Base-by-base conservation (phyloP, 2,113 vertebrate species). In the Hystrix brachyura region DNA sequence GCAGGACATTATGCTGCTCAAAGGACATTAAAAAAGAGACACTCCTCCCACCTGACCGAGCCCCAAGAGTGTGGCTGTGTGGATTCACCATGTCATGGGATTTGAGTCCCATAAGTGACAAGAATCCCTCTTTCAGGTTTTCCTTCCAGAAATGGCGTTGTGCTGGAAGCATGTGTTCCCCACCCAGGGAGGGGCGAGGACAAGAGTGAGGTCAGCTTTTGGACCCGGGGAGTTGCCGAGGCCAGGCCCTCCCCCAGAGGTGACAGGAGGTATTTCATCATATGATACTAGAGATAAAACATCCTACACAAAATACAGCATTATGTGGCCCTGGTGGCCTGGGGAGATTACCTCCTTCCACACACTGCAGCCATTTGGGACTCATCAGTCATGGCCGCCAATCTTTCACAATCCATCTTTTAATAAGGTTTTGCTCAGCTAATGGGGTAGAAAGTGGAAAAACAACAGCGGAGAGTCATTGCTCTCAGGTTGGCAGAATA, bases 21-120 rank as follows among this genome's bases (percentile, higher is more conserved):
- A 29, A 21, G 34, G 15, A 46, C 3, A 27, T 3, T 1, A 18
- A 13, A 34, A 34, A 1, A 25, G 34, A 3, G 55, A 34, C 38
- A 7, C 23, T 0, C 3, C 60, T 57, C 67, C 46, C 3, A 34
- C 14, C 60, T 3, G 25, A 43, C n/a, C 23, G 14, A 17, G 27
- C 17, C 71, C 76, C 0, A 2, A n/a, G 9, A 27, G 29, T 0
- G 0, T 1, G 60, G 6, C 81, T 7, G 25, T 0, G 2, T 1
- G 12, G 51, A 29, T 7, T 19, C 8, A 12, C 15, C 23, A 17
- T 23, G 23, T 53, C 32, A 23, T 72, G 67, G 38, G 17, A 25
- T 43, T 17, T 11, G 51, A 71, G 46, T 32, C 19, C 69, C 7
- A 64, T 6, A 1, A 46, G 34, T 0, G 25, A 6, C 2, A 2